phyloP scores from a whole-genome alignment of 2,888 invertebrate species.

The Eupsilia transversa region DNA sequence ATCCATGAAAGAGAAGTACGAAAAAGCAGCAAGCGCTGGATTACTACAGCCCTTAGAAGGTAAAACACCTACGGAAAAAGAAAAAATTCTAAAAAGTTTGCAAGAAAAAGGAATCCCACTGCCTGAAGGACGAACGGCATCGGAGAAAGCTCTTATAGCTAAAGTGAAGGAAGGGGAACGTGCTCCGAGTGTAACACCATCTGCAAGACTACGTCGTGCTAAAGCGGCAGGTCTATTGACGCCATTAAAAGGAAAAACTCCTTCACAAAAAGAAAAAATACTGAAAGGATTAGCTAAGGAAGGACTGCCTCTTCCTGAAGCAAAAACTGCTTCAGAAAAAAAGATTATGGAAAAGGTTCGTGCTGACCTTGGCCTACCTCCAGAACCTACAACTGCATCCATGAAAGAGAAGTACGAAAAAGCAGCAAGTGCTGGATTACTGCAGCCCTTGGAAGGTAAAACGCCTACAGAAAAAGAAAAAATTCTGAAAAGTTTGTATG shows the following conservation, averaged over 20 bases:
- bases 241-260: background rate
- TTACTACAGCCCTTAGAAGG: background rate
- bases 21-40: background rate
- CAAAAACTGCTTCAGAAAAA: background rate
- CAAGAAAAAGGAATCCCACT: background rate
- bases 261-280: background rate
- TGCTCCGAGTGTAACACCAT: fast-evolving
- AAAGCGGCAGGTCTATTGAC: background rate
- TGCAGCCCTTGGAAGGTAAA: conserved; percentile 1
- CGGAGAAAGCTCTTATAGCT: background rate
- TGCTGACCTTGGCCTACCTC: conserved; percentile 8
- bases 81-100: background rate
- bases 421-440: background rate
- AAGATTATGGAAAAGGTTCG: background rate
- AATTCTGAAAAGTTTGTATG: background rate
- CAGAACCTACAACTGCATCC: background rate
- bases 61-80: background rate
- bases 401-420: background rate
- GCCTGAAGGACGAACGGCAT: background rate
- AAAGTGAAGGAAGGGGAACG: background rate
- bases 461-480: background rate
- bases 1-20: background rate
- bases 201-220: background rate
- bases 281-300: background rate
- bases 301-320: background rate